These are phyloP conservation scores for Thripadectes ignobilis DNA, from an alignment of 2,797 vertebrate species.

Conservation along the genomic window DNA sequence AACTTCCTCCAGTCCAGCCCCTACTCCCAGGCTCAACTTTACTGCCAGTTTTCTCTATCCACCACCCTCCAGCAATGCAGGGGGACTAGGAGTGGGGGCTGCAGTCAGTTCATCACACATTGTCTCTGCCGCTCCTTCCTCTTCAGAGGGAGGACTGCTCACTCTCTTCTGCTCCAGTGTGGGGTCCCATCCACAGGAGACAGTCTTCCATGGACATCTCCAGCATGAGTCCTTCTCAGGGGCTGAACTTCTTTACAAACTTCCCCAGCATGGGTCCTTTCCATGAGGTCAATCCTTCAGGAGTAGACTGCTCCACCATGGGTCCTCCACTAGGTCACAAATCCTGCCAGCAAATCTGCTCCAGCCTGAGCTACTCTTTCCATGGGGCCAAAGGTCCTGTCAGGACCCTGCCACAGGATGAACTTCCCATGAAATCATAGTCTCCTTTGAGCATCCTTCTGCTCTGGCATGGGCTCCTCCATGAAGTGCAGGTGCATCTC, in stretches of 20 bases:
- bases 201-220: not conserved
- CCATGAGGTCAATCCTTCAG: not conserved
- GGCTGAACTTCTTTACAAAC: not conserved
- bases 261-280: not conserved
- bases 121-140: not conserved
- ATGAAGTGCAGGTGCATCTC: not conserved
- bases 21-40: not conserved
- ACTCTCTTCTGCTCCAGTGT: not conserved
- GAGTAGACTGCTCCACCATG: too few relatives aligned
- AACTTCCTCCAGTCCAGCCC: not conserved
- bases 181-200: rapidly evolving
- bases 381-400: not conserved
- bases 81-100: not conserved
- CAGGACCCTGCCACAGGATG: not conserved
- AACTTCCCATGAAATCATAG: not conserved
- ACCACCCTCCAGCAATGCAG: rapidly evolving
- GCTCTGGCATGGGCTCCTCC: not conserved
- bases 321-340: not conserved
- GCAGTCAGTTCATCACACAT: not conserved
- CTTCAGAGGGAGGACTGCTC: not conserved
- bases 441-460: not conserved
- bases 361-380: not conserved
- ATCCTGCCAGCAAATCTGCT: not conserved
- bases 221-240: not conserved
- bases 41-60: not conserved